phyloP scores from a whole-genome alignment of 2,888 invertebrate species.

The Alviniconcha strummeri region DNA sequence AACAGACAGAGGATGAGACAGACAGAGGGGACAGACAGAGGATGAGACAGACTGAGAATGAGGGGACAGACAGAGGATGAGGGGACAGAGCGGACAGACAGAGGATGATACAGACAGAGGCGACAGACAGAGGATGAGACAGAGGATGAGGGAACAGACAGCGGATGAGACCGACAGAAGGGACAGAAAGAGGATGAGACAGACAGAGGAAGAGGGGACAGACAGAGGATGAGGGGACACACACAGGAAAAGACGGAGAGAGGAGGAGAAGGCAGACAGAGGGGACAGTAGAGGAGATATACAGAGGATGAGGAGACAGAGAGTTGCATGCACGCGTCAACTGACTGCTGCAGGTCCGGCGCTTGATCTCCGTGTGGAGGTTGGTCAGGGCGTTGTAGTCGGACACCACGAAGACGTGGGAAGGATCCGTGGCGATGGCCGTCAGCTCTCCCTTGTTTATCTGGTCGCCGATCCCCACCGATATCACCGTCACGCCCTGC shows the following conservation, averaged over 20 bases:
- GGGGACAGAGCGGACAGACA: no score
- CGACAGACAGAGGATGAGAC: neutral
- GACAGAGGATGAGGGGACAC: no score
- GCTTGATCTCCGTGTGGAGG: slow-evolving; percentile 24
- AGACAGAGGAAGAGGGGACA: neutral
- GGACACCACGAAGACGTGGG: slow-evolving; percentile 28
- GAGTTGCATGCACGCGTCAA: neutral
- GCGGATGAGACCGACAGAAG: neutral
- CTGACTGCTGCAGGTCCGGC: slow-evolving; percentile 31
- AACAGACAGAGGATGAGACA: neutral
- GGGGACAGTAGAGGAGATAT: neutral
- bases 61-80: no score
- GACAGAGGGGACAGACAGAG: no score
- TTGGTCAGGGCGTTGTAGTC: slow-evolving; percentile 23
- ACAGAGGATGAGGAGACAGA: neutral
- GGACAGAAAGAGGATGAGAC: neutral
- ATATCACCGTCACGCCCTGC: slow-evolving; percentile 42
- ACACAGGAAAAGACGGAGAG: neutral
- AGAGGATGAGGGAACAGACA: neutral
- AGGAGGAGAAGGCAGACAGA: neutral
- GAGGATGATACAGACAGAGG: no score
- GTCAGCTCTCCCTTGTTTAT: slow-evolving; percentile 48
- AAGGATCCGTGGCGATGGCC: slow-evolving; percentile 39
- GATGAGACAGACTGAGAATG: no score
- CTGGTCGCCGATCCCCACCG: slow-evolving; percentile 50